Percentiles rank a stretch among this genome's conserved stretches.
These are phyloP conservation scores for Tiliqua scincoides DNA, from an alignment of 2,113 vertebrate genomes.

Conservation along the genomic window DNA sequence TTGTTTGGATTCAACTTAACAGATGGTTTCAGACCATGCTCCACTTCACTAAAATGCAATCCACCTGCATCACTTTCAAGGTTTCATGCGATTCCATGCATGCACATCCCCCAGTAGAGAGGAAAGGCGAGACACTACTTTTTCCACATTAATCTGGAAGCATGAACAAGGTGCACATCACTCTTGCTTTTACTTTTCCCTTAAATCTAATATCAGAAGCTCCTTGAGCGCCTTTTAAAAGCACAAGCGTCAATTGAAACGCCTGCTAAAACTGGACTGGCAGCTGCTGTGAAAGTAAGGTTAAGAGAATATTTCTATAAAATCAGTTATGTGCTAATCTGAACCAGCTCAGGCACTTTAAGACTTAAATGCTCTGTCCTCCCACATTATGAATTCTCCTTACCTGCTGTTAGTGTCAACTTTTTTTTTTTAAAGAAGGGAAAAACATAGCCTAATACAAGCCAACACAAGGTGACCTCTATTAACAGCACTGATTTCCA, in stretches of 20 bases:
- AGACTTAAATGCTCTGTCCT: neutral
- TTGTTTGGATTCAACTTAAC: neutral
- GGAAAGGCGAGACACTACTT: no score
- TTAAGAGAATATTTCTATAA: neutral
- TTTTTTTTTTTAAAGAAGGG: neutral
- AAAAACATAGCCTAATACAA: constrained; percentile 48
- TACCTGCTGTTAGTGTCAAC: neutral
- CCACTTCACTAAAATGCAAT: neutral
- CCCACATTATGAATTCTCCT: neutral
- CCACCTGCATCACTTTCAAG: neutral
- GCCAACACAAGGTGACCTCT: constrained; percentile 54
- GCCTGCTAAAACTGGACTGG: neutral
- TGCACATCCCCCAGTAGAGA: neutral
- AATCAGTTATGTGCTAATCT: neutral
- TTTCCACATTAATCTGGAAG: neutral
- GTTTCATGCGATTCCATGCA: neutral
- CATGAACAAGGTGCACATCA: neutral
- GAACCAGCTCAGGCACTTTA: neutral
- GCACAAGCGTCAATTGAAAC: neutral
- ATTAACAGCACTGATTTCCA: constrained; percentile 57
- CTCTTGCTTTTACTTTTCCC: neutral
- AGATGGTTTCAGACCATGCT: neutral
- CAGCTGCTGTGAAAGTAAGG: neutral
- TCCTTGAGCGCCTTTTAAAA: neutral
- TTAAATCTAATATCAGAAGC: neutral